Evolutionary conservation across 2,797 vertebrate genomes (phyloP).

Genomic region (Hylomyscus alleni): DNA sequence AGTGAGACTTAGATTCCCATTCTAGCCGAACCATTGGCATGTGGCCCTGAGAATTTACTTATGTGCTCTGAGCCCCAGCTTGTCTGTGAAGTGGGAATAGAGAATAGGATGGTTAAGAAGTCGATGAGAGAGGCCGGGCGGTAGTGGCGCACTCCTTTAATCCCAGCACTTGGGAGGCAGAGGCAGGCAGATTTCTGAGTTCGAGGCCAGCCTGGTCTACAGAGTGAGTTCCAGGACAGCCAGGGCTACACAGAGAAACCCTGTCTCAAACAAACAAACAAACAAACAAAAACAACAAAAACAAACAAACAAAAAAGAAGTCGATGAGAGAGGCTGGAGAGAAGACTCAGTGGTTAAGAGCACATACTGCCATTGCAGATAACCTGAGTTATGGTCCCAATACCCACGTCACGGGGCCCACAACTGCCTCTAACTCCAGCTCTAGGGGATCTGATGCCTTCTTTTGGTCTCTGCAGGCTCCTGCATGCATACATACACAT

Average conservation of each 20-base stretch:
- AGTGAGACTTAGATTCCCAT: neutral
- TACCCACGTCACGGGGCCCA: neutral
- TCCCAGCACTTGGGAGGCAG: too few species aligned
- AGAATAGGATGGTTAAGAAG: neutral
- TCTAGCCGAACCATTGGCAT: too few species aligned
- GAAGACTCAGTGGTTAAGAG: neutral
- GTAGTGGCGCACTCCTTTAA: too few species aligned
- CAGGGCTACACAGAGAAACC: too few species aligned
- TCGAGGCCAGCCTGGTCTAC: too few species aligned
- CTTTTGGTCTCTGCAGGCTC: neutral
- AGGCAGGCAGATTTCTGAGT: too few species aligned
- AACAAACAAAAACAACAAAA: too few species aligned
- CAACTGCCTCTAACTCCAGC: neutral
- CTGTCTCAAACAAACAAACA: too few species aligned
- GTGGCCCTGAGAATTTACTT: neutral
- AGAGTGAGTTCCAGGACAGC: too few species aligned
- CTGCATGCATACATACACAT: too few species aligned
- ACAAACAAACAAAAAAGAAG: too few species aligned
- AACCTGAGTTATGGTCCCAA: neutral
- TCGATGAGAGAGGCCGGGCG: neutral
- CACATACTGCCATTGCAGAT: too few species aligned
- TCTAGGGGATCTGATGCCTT: neutral
- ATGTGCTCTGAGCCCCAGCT: neutral
- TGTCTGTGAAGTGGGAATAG: neutral
- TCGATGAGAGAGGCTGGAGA: neutral